Evolutionary conservation across 1,140 invertebrate genomes (phyloP).

Genomic region (Ylistrum balloti): DNA sequence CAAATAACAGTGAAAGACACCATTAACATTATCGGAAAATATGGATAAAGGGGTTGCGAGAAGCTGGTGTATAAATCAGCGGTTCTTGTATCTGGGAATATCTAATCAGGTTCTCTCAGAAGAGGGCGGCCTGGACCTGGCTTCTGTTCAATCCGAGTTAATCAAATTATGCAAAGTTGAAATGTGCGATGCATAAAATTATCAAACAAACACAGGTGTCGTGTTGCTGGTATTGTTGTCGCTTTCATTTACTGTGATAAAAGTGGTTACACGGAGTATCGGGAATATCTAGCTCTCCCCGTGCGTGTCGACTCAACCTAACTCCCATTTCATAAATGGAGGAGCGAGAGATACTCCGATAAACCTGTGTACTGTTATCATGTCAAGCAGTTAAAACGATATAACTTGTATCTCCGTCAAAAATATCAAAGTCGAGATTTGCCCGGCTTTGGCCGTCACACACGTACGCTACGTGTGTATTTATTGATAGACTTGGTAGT

Average conservation of each 20-base stretch:
- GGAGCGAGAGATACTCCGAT: neutral
- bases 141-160: slow-evolving; percentile 38
- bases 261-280: slow-evolving; percentile 32
- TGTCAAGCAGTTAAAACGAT: slow-evolving; percentile 38
- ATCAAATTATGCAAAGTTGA: slow-evolving; percentile 40
- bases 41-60: slow-evolving; percentile 9
- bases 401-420: slow-evolving; percentile 33
- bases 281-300: slow-evolving; percentile 8
- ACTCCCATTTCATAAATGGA: slow-evolving; percentile 38
- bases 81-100: neutral
- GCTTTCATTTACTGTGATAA: slow-evolving; percentile 20
- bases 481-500: slow-evolving; percentile 28
- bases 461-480: slow-evolving; percentile 26
- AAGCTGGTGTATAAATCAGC: slow-evolving; percentile 1
- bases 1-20: slow-evolving; percentile 33
- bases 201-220: slow-evolving; percentile 33
- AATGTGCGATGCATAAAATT: slow-evolving; percentile 35
- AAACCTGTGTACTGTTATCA: slow-evolving; percentile 30
- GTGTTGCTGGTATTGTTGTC: slow-evolving; percentile 38
- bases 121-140: slow-evolving; percentile 1
- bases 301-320: slow-evolving; percentile 31
- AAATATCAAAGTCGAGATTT: slow-evolving; percentile 40
- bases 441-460: slow-evolving; percentile 21
- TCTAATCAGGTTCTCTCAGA: neutral
- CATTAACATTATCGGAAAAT: slow-evolving; percentile 35